Evolutionary conservation across 37 sponge, comb jelly and placozoan species (phyloP).

Genomic region (Halichondria panicea): DNA sequence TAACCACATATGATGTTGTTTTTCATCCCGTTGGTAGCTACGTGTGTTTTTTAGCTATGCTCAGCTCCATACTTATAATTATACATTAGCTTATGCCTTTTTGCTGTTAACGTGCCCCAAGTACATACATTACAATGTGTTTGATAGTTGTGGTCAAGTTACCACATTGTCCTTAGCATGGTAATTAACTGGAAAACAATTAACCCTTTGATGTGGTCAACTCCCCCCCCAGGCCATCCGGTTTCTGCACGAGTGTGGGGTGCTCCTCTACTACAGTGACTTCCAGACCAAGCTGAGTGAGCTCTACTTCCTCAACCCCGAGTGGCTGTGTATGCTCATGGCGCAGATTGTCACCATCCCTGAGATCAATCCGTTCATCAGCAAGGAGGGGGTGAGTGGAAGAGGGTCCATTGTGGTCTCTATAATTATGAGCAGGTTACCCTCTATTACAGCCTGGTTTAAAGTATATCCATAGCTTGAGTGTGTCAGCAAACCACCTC

Average conservation of each 20-base stretch:
- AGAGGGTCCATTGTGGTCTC: too few species aligned
- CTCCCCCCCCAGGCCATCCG: slow-evolving; percentile 58
- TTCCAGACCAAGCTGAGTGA: slow-evolving; percentile 64
- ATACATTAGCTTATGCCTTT: too few species aligned
- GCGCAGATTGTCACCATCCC: slow-evolving; percentile 70
- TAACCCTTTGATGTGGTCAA: too few species aligned
- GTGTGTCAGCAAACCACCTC: background rate
- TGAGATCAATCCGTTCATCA: slow-evolving; percentile 52
- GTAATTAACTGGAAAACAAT: too few species aligned
- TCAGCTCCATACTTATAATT: too few species aligned
- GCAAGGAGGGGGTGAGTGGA: slow-evolving; percentile 47
- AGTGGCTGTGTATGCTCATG: slow-evolving; percentile 86
- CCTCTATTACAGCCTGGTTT: too few species aligned
- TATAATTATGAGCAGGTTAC: too few species aligned
- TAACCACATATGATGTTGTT: background rate
- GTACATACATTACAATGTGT: too few species aligned
- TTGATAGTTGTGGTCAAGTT: too few species aligned
- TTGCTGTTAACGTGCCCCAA: too few species aligned
- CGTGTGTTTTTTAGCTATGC: background rate
- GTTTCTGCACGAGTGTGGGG: slow-evolving; percentile 87
- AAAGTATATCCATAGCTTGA: too few species aligned
- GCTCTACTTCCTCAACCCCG: slow-evolving; percentile 83
- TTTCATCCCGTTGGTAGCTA: background rate
- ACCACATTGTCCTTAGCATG: too few species aligned
- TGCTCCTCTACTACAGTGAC: slow-evolving; percentile 78